Evolutionary conservation across 2,113 vertebrate species (phyloP).

Genomic region (Dasypus novemcinctus): DNA sequence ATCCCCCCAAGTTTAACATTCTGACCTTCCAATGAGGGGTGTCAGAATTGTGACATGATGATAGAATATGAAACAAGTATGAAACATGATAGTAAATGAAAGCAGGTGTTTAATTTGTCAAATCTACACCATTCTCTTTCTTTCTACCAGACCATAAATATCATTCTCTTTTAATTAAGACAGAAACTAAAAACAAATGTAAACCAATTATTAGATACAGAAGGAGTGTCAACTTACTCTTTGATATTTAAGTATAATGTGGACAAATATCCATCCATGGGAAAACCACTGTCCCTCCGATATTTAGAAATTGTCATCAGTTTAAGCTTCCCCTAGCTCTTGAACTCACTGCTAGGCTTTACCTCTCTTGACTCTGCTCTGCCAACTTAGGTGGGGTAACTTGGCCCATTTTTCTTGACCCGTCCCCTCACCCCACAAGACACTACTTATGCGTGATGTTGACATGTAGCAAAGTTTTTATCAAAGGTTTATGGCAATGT

Average conservation of each 20-base stretch:
- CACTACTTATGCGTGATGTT: not conserved
- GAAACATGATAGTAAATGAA: not conserved
- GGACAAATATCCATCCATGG: not conserved
- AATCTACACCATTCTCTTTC: not conserved
- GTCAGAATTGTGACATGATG: not conserved
- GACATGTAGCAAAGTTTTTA: not conserved
- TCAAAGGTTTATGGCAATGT: not conserved
- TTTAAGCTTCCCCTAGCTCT: not conserved
- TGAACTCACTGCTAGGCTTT: not conserved
- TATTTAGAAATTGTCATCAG: not conserved
- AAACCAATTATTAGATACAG: not conserved
- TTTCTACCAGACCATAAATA: not conserved
- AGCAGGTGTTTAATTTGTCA: not conserved
- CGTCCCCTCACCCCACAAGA: accelerated
- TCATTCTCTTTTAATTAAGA: not conserved
- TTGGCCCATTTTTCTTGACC: not conserved
- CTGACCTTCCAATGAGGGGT: not conserved
- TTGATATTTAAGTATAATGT: not conserved
- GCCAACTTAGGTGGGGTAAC: not conserved
- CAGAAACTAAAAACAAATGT: not conserved
- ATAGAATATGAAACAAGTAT: not conserved
- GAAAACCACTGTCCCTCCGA: not conserved
- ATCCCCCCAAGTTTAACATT: not conserved
- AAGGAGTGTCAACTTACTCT: not conserved
- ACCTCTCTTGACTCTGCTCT: not conserved